Conservation (phyloP, 2,797 vertebrate genomes). For the Hippocampus kuda region DNA sequence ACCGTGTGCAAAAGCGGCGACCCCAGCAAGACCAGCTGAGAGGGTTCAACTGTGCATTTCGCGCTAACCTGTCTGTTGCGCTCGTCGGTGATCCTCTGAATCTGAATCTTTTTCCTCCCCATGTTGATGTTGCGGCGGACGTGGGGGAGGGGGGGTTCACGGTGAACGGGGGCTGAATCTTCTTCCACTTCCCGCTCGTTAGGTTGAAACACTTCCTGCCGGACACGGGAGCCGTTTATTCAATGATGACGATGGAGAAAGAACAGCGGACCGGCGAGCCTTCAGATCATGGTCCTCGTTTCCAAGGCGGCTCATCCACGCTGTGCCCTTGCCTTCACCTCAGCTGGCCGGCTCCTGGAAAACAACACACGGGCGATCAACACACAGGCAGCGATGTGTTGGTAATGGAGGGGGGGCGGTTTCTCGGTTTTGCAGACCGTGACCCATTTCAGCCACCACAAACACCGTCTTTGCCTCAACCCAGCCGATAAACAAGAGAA, state of each 20-base stretch:
- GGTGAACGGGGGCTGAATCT: slow-evolving; percentile 29
- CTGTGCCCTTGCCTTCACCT: slow-evolving; percentile 58
- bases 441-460: slow-evolving; percentile 44
- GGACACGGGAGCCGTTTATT: neutral
- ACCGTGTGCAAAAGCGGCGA: no score
- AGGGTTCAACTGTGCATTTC: neutral
- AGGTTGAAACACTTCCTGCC: slow-evolving; percentile 14
- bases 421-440: slow-evolving; percentile 18
- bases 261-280: slow-evolving; percentile 48
- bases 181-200: slow-evolving; percentile 25
- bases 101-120: slow-evolving; percentile 99
- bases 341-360: slow-evolving; percentile 57
- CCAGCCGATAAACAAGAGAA: slow-evolving; percentile 25
- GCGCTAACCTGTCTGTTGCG: slow-evolving; percentile 88
- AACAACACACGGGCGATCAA: slow-evolving; percentile 39
- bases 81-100: slow-evolving; percentile 96
- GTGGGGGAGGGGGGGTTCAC: slow-evolving; percentile 38
- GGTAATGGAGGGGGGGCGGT: no score
- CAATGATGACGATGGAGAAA: slow-evolving; percentile 6
- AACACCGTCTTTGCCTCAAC: slow-evolving; percentile 22
- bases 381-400: slow-evolving; percentile 6
- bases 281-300: slow-evolving; percentile 68
- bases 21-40: no score
- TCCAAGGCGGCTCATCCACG: slow-evolving; percentile 48
- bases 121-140: slow-evolving; percentile 69